A percentile compares a stretch with the other conserved stretches of the same genome.
Conservation (phyloP, 1,140 invertebrate genomes). For the Danaus plexippus region DNA sequence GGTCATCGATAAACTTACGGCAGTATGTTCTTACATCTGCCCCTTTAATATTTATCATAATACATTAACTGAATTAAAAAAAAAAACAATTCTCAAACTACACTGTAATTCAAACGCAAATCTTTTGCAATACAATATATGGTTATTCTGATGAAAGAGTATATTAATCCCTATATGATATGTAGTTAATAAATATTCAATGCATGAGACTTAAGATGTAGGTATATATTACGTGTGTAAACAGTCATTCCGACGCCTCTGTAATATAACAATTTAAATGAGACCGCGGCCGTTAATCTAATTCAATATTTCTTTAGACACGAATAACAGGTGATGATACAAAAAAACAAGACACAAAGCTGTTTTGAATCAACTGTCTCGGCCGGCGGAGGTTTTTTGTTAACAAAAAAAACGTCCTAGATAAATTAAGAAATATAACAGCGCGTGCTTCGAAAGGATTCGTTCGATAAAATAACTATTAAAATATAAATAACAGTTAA, state of each 20-base stretch:
- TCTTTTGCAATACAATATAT: too few species aligned
- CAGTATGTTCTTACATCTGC: conserved; percentile 65
- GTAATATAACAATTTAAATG: conserved; percentile 19
- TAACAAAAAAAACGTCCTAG: conserved; percentile 31
- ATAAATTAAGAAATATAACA: conserved; percentile 8
- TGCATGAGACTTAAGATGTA: too few species aligned
- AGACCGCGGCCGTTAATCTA: conserved; percentile 39
- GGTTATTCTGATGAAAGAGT: too few species aligned
- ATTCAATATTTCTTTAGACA: conserved; percentile 42
- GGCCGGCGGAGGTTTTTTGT: conserved; percentile 49
- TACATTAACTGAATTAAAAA: conserved; percentile 13
- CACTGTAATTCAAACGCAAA: too few species aligned
- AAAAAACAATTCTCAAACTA: too few species aligned
- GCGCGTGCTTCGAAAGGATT: conserved; percentile 3
- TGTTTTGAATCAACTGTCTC: conserved; percentile 52
- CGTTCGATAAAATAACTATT: too few species aligned
- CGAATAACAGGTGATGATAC: conserved; percentile 41
- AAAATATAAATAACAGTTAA: neutral
- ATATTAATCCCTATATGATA: too few species aligned
- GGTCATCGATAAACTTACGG: conserved; percentile 64
- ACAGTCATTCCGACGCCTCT: conserved; percentile 5
- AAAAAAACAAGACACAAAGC: conserved; percentile 39
- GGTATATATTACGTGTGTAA: too few species aligned
- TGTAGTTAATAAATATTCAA: too few species aligned
- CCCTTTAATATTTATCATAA: conserved; percentile 34